Evolutionary conservation across 2,797 vertebrate genomes (phyloP), one percentile per base, ranked within the genome.

Genomic region (Gambusia yucatana): DNA sequence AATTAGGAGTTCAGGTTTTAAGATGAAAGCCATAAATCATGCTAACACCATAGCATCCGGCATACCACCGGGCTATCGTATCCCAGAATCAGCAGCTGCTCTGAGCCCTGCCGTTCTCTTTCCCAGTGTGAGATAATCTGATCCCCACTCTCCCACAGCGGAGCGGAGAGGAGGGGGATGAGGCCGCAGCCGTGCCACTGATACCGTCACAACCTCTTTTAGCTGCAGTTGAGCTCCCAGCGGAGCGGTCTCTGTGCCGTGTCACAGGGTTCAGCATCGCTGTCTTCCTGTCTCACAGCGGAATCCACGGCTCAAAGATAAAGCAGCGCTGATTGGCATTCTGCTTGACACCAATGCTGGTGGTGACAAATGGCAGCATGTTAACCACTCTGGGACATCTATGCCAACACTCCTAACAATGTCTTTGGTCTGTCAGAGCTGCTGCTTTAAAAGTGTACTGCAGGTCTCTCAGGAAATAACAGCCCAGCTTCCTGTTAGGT

Each of bases 121-220:
- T 13, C 77, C 4, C 13, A 67, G 86, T 91, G 88, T 84, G 87
- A 88, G 89, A 90, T 84, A 92, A 94, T 87, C 80, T 83, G 88
- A 93, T 90, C 89, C 86, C 79, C 44, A 57, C 77, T 86, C 79
- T 90, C 89, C 84, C 88, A 90, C 83, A 82, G 84, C 85, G 86
- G 76, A 76, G 70, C 46, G 2, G 41, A 36, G 55, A 55, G 22
- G 20, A 20, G 16, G 30, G 77, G 69, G 5, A 47, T 47, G 81
- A 1, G 39, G 50, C 55, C 82, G n/a, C 6, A 82, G 78, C 76
- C 88, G 81, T 91, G 76, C 87, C 86, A 20, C 86, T 71, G 75
- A 81, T 87, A 91, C 74, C 75, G 85, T 92, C 93, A 91, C 88
- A 92, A 89, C 89, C 88, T 89, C 87, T 91, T 93, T 92, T 93